Base-by-base conservation (phyloP, 1,140 invertebrate species). In the Camponotus vicinus region DNA sequence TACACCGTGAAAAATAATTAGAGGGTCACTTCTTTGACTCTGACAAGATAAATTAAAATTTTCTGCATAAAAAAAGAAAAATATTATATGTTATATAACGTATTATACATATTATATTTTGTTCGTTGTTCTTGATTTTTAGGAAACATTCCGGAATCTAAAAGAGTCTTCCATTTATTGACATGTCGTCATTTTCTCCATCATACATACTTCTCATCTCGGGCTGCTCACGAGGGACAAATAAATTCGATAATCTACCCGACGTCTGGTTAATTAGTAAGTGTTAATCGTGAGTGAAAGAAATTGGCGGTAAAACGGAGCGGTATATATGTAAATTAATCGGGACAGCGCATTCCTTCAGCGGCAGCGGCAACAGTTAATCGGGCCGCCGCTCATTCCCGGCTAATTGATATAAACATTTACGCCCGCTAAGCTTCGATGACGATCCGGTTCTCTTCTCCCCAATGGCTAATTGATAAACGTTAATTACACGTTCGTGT, bases 361-460 rank as follows among this genome's bases (percentile, higher is more conserved):
- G 40, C 40, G 40, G 5, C 64, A n/a, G 63, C 63, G 37, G 49
- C 21, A 27, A 37, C 55, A 27, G 69, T 82, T 82, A 83, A 73
- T 83, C 40, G 67, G 79, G 61, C 11, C 37, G 52, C 52, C 52
- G 37, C 42, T 34, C 42, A 15, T 70, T 71, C 18, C 21, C 67
- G 37, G 52, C 52, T 71, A 83, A 83, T 83, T 73, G 79, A 83
- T 83, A 73, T 73, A 83, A 83, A 83, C 79, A 83, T 73, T 83
- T 73, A 73, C 55, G 79, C 55, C 55, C 52, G 78, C 78, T 37
- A 73, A 59, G 21, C 45, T 55, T 13, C 45, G 27, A 84, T 37
- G 67, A 84, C 34, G 64, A 69, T 83, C 79, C 7, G n/a, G 37
- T n/a, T n/a, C 40, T 27, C 37, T 55, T 42, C 37, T 82, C 69